Percentiles rank a stretch among this genome's conserved stretches.
These are phyloP conservation scores for Busseola fusca DNA, from an alignment of 2,888 invertebrate genomes.

Conservation along the genomic window DNA sequence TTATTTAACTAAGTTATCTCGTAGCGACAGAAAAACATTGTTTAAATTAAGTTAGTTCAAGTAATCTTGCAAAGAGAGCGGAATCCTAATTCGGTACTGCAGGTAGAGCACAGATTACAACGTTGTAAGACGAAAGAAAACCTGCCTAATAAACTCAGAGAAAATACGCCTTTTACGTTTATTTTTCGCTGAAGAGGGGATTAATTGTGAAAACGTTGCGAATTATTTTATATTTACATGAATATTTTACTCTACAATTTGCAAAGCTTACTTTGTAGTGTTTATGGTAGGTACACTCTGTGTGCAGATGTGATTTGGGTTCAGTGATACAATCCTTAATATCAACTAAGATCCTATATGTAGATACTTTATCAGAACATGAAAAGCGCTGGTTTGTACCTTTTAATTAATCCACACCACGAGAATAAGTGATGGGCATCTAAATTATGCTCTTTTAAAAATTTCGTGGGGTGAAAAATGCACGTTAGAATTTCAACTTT, in stretches of 20 bases:
- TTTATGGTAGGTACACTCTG: slow-evolving; percentile 1
- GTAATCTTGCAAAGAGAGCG: slow-evolving; percentile 58
- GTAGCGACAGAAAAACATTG: slow-evolving; percentile 24
- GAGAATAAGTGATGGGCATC: neutral
- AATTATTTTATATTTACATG: slow-evolving; percentile 35
- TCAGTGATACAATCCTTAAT: neutral
- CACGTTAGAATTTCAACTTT: too few species aligned
- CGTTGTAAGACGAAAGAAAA: slow-evolving; percentile 67
- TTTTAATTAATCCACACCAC: slow-evolving; percentile 1
- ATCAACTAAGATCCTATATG: neutral
- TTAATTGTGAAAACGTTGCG: slow-evolving; percentile 27
- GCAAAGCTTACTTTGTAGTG: slow-evolving; percentile 24
- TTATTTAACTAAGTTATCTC: slow-evolving; percentile 25
- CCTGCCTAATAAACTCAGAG: slow-evolving; percentile 66
- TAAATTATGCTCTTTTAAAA: neutral
- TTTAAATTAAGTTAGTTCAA: slow-evolving; percentile 41
- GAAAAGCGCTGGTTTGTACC: neutral
- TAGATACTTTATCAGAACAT: neutral
- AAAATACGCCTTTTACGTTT: slow-evolving; percentile 29
- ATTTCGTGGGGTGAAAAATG: too few species aligned
- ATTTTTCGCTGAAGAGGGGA: slow-evolving; percentile 34
- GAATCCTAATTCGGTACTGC: slow-evolving; percentile 73
- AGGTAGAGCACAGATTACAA: slow-evolving; percentile 70
- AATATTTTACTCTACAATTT: slow-evolving; percentile 20
- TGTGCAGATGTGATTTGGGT: slow-evolving; percentile 6